phyloP scores from a whole-genome alignment of 2,797 vertebrate species.

The Cyclopterus lumpus region DNA sequence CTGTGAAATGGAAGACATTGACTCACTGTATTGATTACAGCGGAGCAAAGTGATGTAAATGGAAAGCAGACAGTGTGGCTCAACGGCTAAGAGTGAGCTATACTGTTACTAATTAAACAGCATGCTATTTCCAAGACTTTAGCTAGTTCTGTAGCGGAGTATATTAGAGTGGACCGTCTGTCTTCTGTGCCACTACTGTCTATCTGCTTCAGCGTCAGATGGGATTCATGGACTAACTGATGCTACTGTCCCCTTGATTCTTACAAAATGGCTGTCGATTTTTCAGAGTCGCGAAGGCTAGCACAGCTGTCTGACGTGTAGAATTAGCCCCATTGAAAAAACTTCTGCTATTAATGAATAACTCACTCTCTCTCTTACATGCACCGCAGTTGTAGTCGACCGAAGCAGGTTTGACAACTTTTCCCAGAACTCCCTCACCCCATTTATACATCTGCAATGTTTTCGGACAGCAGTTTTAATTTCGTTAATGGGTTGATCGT shows the following conservation, averaged over 20 bases:
- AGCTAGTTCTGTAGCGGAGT: background rate
- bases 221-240: background rate
- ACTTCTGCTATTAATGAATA: conserved; percentile 24
- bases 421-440: background rate
- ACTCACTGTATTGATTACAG: conserved; percentile 59
- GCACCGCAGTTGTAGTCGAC: conserved; percentile 11
- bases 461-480: background rate
- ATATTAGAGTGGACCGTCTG: background rate
- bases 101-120: conserved; percentile 41
- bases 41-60: conserved; percentile 38
- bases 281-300: background rate
- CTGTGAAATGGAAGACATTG: conserved; percentile 45
- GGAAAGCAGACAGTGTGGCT: conserved; percentile 42
- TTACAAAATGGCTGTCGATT: background rate
- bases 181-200: background rate
- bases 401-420: conserved; percentile 24
- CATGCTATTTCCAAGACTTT: conserved; percentile 14
- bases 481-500: background rate
- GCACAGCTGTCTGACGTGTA: background rate
- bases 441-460: conserved; percentile 1
- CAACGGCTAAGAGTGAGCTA: conserved; percentile 26
- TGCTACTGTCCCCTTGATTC: background rate
- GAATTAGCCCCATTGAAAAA: conserved; percentile 14
- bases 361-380: background rate
- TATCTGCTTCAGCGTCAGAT: background rate